A percentile compares a stretch with the other conserved stretches of the same genome.
These are phyloP conservation scores for Murina feae DNA, from an alignment of 2,113 vertebrate species.

Conservation along the genomic window DNA sequence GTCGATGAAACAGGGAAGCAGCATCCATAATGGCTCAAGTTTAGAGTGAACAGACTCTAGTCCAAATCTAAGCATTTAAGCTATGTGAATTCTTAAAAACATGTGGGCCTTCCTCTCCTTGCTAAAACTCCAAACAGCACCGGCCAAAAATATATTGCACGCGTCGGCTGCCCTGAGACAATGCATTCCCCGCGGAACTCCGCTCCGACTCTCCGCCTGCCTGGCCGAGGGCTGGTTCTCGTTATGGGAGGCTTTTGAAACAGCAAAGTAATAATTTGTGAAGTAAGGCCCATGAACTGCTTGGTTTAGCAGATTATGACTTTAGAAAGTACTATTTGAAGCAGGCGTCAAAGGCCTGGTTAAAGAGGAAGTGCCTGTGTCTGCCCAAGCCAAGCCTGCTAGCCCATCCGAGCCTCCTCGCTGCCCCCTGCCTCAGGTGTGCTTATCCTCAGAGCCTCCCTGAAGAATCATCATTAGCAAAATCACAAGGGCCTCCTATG, in stretches of 20 bases:
- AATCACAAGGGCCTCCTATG: background rate
- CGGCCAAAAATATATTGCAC: background rate
- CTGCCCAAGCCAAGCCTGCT: background rate
- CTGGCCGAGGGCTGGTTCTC: constrained; percentile 41
- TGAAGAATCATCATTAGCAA: background rate
- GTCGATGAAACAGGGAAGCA: background rate
- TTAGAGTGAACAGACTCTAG: background rate
- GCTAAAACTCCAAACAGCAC: background rate
- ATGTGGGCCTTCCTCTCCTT: background rate
- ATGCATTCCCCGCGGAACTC: constrained; percentile 21
- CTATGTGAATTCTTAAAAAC: background rate
- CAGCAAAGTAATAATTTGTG: constrained; percentile 66
- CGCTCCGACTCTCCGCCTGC: constrained; percentile 3
- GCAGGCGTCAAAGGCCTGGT: background rate
- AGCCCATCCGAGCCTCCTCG: background rate
- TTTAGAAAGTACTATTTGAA: constrained; percentile 38
- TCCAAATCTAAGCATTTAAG: background rate
- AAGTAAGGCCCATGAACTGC: constrained; percentile 39
- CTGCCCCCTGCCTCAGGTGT: background rate
- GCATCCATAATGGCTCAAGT: background rate
- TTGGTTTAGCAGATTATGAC: constrained; percentile 59
- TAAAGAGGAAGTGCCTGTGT: constrained; percentile 44
- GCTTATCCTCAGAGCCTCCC: background rate
- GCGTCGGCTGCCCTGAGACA: background rate
- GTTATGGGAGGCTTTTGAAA: constrained; percentile 67